Evolutionary conservation across 2,797 vertebrate species (phyloP).

Genomic region (Anabacerthia variegaticeps): DNA sequence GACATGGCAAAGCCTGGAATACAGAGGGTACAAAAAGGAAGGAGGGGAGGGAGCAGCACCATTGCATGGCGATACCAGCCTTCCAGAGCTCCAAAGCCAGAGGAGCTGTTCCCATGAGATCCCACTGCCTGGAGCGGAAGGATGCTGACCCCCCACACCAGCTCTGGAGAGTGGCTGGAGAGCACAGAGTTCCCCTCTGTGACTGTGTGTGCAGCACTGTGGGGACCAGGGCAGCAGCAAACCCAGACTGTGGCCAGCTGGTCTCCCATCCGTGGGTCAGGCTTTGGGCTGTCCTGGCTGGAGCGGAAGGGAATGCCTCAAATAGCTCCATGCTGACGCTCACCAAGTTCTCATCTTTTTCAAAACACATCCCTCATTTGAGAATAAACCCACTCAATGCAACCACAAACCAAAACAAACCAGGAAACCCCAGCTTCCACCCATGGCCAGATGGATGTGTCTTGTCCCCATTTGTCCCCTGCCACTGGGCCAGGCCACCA

Average conservation of each 20-base stretch:
- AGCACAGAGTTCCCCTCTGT: background rate
- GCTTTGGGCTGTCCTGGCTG: background rate
- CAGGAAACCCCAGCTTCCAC: background rate
- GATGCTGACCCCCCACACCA: background rate
- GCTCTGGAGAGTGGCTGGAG: background rate
- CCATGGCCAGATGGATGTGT: rapidly evolving
- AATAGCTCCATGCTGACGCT: background rate
- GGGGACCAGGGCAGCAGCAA: background rate
- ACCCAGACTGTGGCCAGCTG: background rate
- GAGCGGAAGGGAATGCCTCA: background rate
- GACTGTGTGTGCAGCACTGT: rapidly evolving
- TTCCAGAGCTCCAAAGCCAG: background rate
- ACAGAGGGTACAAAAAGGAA: background rate
- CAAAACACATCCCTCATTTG: background rate
- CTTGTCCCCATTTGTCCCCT: background rate
- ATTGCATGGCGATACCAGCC: background rate
- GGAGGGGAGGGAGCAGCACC: background rate
- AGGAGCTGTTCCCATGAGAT: background rate
- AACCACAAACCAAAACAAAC: conserved; percentile 17
- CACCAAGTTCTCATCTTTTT: conserved; percentile 17
- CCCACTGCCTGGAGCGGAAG: rapidly evolving
- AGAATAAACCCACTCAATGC: background rate
- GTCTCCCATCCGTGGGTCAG: background rate
- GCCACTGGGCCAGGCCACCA: background rate
- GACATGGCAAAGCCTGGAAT: background rate